A percentile compares a stretch with the other conserved stretches of the same genome.
phyloP scores from a whole-genome alignment of 2,113 vertebrate species.

The Empidonax traillii region DNA sequence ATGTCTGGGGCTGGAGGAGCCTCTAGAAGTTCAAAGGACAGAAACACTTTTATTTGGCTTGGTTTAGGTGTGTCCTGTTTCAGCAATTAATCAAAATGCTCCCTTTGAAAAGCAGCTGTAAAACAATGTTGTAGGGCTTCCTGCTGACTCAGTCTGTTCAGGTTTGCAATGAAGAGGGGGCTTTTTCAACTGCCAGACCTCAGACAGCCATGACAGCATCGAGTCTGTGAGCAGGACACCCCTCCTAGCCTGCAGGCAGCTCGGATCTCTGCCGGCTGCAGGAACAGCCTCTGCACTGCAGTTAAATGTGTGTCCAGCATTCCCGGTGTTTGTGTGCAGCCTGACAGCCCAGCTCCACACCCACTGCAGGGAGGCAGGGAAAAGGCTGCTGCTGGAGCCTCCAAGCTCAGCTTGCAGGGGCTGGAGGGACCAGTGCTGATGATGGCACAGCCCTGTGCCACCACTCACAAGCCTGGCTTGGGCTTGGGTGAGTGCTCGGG shows the following conservation, averaged over 20 bases:
- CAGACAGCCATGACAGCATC: neutral
- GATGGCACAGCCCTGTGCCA: fast-evolving
- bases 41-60: neutral
- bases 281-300: neutral
- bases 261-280: neutral
- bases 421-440: neutral
- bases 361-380: neutral
- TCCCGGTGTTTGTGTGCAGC: neutral
- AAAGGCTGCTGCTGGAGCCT: neutral
- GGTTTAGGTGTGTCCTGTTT: neutral
- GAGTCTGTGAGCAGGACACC: neutral
- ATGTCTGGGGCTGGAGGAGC: neutral
- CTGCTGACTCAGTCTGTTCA: neutral
- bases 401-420: neutral
- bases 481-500: fast-evolving
- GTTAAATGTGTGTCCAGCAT: neutral
- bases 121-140: neutral
- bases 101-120: neutral
- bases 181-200: neutral
- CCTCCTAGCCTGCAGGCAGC: neutral
- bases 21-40: neutral
- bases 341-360: neutral
- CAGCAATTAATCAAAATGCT: neutral
- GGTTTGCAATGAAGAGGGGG: neutral
- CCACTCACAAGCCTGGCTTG: neutral